phyloP scores from a whole-genome alignment of 1,140 invertebrate genomes.

The Diabrotica undecimpunctata region DNA sequence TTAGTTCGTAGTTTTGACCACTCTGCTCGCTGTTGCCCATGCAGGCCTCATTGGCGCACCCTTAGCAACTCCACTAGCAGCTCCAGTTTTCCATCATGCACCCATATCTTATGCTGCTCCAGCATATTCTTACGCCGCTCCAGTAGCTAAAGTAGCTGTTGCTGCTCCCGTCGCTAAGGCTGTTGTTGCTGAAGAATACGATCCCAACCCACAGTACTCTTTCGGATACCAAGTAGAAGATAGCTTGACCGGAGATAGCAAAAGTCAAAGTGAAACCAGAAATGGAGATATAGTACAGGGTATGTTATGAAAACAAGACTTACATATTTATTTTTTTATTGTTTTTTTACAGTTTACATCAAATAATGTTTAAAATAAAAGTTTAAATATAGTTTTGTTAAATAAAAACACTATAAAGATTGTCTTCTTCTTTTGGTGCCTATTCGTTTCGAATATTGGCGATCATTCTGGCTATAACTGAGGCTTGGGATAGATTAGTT shows the following conservation, averaged over 20 bases:
- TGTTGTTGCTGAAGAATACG: slow-evolving; percentile 51
- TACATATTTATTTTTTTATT: too few species aligned
- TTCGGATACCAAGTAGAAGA: slow-evolving; percentile 58
- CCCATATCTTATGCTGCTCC: slow-evolving; percentile 46
- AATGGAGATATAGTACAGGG: slow-evolving; percentile 64
- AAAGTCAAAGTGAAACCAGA: slow-evolving; percentile 56
- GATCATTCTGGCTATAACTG: too few species aligned
- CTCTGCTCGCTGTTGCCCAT: slow-evolving; percentile 17
- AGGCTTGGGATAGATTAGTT: too few species aligned
- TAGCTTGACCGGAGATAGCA: slow-evolving; percentile 57
- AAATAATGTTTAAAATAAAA: too few species aligned
- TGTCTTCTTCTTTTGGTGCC: too few species aligned
- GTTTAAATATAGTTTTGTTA: too few species aligned
- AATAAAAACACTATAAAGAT: too few species aligned
- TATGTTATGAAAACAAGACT: slow-evolving; percentile 27
- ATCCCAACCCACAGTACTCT: slow-evolving; percentile 55
- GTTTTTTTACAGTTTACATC: too few species aligned
- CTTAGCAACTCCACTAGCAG: slow-evolving; percentile 28
- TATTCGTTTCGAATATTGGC: too few species aligned
- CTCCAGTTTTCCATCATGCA: slow-evolving; percentile 50
- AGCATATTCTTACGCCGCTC: slow-evolving; percentile 32
- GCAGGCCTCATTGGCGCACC: slow-evolving; percentile 26
- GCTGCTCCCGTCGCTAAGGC: slow-evolving; percentile 50
- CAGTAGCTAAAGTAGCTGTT: slow-evolving; percentile 43
- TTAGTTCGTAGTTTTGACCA: slow-evolving; percentile 23